Base-by-base conservation (phyloP, 2,113 vertebrate genomes). In the Haemorhous mexicanus region DNA sequence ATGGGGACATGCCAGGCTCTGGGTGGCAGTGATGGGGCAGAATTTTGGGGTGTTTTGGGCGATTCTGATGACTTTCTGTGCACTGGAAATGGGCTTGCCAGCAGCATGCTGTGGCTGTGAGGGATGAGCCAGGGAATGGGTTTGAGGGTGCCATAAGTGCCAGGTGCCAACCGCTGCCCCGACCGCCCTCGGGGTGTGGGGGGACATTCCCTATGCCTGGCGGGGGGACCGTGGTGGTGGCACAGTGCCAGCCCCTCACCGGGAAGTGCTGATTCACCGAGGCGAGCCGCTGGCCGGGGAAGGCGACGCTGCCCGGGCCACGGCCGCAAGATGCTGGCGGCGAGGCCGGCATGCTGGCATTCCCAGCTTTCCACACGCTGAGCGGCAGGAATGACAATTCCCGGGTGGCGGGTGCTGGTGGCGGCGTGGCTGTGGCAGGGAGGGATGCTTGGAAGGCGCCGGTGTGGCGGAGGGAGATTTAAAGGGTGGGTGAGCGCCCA, bases 231-330 rank as follows among this genome's bases (percentile, higher is more conserved):
- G 8, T 6, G 69, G 76, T 0, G 2, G 47, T 4, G 33, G 80
- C 92, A 72, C 13, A 0, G 41, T 76, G 84, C 94, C 94, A 95
- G 64, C 77, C 81, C 92, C 50, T 80, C 2, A 9, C 84, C 0
- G 87, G 92, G 94, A 96, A 96, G 84, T 96, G 95, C 95, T 96
- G 95, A 96, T 95, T 96, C 95, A 96, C 77, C 27, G 28, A 32
- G n/a, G 50, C 0, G 74, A 93, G 91, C 81, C 1, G 52, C 39
- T 41, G 35, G 77, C 81, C 30, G 41, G 79, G 74, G 44, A 85
- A 88, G 33, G 44, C 67, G 0, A 88, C 0, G 24, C 76, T 91
- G 80, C 76, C 87, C 67, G 68, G 91, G 91, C 87, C 37, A 50
- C 0, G 27, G 77, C 47, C 1, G 21, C 82, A 73, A 86, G 91